Base-by-base conservation (phyloP, 35 echinoderm and acorn worm genomes). In the Lytechinus variegatus region DNA sequence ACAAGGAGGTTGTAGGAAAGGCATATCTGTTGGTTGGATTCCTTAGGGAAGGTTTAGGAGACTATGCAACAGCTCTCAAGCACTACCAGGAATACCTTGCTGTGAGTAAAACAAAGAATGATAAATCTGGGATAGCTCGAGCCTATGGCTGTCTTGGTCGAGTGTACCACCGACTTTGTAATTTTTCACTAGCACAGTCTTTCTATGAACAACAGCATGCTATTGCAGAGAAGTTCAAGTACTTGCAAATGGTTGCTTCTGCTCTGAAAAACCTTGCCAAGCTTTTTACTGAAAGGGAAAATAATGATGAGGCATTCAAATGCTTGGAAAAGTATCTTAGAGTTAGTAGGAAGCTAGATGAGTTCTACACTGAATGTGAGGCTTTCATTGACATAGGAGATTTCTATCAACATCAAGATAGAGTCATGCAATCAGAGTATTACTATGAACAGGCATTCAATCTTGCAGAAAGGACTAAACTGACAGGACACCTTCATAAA, bases 91-190 rank as follows among this genome's bases (percentile, higher is more conserved):
- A 95, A 16, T 99, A 96, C 92, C 95, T 98, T 55, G 94, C 93
- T 9, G 56, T 94, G 5, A 53, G 94, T 29, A 99, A 99, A 56
- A 24, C 44, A 13, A 89, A 94, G 27, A 97, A 96, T 88, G 98
- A 99, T 89, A 58, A 95, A 51, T 96, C 89, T 52, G 95, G 95
- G 21, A 97, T 98, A 95, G 98, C 97, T 10, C 96, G 96, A 72
- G 96, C 97, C 8, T 99, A 99, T 94, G 98, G 97, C 12, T 99
- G 95, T 86, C 28, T 99, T 52, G 98, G 98, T 52, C 57, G 96
- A 33, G 87, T 97, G 44, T 98, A 98, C 56, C 96, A 98, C 53
- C 97, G 95, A 52, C 92, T 98, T 9, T 91, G 86, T 61, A 97
- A 99, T 89, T 95, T 94, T 53, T 54, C 94, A 5, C 61, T 99